A percentile compares a stretch with the other conserved stretches of the same genome.
These are phyloP conservation scores for Hermodice carunculata DNA, from an alignment of 2,888 invertebrate genomes.

Conservation along the genomic window DNA sequence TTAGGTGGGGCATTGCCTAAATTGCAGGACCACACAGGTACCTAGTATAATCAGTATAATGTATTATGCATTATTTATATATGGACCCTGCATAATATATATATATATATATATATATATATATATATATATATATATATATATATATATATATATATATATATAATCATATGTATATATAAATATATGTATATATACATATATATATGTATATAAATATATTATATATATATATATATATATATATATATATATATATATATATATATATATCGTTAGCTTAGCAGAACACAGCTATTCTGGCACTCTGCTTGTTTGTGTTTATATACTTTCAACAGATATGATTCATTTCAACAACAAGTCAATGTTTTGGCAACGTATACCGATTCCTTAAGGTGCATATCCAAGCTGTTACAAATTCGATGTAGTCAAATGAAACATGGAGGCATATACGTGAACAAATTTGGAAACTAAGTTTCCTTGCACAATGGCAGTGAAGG, in stretches of 20 bases:
- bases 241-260: conserved; percentile 22
- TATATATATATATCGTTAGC: background rate
- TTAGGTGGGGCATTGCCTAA: background rate
- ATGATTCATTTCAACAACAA: too few species aligned
- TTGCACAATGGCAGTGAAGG: too few species aligned
- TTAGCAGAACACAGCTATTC: background rate
- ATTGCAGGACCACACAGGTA: background rate
- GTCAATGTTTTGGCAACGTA: too few species aligned
- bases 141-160: background rate
- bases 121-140: background rate
- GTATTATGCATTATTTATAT: background rate
- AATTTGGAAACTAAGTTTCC: too few species aligned
- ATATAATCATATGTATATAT: conserved; percentile 19
- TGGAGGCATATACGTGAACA: too few species aligned
- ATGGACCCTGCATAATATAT: background rate
- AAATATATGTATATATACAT: too few species aligned
- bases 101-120: conserved; percentile 8
- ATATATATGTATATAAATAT: too few species aligned
- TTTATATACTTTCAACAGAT: too few species aligned
- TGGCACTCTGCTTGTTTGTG: background rate
- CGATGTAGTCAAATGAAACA: too few species aligned
- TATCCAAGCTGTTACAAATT: too few species aligned
- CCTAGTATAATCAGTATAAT: background rate
- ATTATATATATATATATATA: conserved; percentile 25
- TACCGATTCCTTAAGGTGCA: too few species aligned